A percentile compares a stretch with the other conserved stretches of the same genome.
Evolutionary conservation across 2,888 invertebrate species (phyloP).

Genomic region (Himalopsyche tibetana): DNA sequence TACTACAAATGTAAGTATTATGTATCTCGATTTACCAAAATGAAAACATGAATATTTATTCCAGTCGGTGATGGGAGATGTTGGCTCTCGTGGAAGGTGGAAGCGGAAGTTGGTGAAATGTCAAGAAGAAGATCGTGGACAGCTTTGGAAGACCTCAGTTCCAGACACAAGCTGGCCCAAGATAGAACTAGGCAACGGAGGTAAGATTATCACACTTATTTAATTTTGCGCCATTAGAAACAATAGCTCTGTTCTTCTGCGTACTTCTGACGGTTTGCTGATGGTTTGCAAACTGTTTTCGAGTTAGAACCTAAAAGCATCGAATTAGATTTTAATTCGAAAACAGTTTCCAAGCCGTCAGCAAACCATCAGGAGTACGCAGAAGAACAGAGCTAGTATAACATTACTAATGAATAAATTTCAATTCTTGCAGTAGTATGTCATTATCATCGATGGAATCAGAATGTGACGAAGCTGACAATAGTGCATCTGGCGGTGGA

Average conservation of each 20-base stretch:
- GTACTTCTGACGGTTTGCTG: too few relatives aligned
- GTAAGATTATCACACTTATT: slow-evolving; percentile 68
- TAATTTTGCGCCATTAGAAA: too few relatives aligned
- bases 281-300: too few relatives aligned
- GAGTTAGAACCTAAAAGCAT: too few relatives aligned
- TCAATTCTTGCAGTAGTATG: slow-evolving; percentile 69
- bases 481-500: slow-evolving; percentile 71
- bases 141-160: slow-evolving; percentile 84
- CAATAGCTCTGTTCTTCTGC: too few relatives aligned
- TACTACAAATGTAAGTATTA: too few relatives aligned
- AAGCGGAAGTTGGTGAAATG: slow-evolving; percentile 75
- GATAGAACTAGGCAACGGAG: slow-evolving; percentile 74
- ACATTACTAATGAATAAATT: too few relatives aligned
- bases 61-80: slow-evolving; percentile 73
- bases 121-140: slow-evolving; percentile 88
- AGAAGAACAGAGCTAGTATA: too few relatives aligned
- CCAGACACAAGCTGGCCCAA: slow-evolving; percentile 64
- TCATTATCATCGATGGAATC: slow-evolving; percentile 84
- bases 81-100: slow-evolving; percentile 76
- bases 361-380: too few relatives aligned
- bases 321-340: too few relatives aligned
- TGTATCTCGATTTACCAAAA: too few relatives aligned
- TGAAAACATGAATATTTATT: slow-evolving; percentile 6
- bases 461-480: slow-evolving; percentile 83
- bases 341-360: too few relatives aligned